Evolutionary conservation across 2,797 vertebrate species (phyloP).

Genomic region (Syncerus caffer): DNA sequence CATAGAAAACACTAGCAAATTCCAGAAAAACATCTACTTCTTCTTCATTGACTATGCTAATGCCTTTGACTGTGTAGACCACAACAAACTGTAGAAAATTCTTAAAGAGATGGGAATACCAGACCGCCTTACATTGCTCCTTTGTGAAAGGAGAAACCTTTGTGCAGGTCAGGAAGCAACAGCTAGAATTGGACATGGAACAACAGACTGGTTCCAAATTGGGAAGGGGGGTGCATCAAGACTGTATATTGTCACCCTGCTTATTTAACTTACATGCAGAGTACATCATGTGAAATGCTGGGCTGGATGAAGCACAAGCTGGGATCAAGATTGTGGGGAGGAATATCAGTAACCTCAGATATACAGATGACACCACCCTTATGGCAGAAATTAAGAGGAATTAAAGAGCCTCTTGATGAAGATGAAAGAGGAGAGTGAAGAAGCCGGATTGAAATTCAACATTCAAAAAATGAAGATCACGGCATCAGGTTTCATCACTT

Average conservation of each 20-base stretch:
- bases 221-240: neutral
- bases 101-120: neutral
- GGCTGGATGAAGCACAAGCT: neutral
- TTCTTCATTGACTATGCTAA: neutral
- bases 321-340: neutral
- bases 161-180: neutral
- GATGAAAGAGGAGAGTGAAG: neutral
- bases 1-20: neutral
- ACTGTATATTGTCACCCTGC: neutral
- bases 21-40: neutral
- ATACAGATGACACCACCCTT: neutral
- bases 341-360: neutral
- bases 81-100: neutral
- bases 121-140: neutral
- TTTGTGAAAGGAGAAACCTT: neutral
- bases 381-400: neutral
- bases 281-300: neutral
- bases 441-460: neutral
- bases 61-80: neutral
- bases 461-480: neutral
- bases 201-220: neutral
- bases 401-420: neutral
- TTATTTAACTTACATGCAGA: neutral
- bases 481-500: neutral
- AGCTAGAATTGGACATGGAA: neutral